Evolutionary conservation across 2,113 vertebrate species (phyloP), one percentile per base, ranked within the genome.

Genomic region (Arothron firmamentum): DNA sequence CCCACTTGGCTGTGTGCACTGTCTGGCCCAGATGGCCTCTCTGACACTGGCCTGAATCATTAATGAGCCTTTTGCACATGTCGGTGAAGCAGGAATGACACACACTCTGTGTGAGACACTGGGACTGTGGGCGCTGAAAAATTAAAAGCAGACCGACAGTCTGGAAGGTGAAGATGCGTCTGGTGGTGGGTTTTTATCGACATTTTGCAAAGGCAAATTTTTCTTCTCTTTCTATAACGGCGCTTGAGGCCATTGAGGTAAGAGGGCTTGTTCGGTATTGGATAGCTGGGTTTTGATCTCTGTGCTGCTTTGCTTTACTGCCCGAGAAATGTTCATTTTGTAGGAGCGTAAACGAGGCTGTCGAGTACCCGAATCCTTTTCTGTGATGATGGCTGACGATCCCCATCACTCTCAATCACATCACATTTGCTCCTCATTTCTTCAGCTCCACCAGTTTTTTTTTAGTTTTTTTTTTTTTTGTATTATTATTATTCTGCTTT

Each of bases 11-110:
- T 62, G 63, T 60, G 53, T 69, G 59, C 25, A 14, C 46, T 2
- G 45, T n/a, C 45, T 17, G 45, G 17, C 70, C 70, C 74, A 76
- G 74, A 65, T 72, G 77, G 72, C 78, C 73, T 67, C 69, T 79
- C 75, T 75, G 76, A 85, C 62, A 47, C 54, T 7, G 56, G 31
- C 43, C 59, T 89, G 80, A 88, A 91, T 90, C 80, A 88, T 90
- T 88, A 60, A 92, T 88, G 83, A 87, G 62, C 53, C 54, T 63
- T 82, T 67, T 67, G 65, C 79, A 72, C 86, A 74, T 80, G 74
- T 72, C 41, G 12, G 74, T 83, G 65, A 67, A 86, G 81, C 56
- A 59, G 75, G 74, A 58, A 71, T 75, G 79, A 81, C 78, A 80
- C 47, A n/a, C 56, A 48, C 67, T 57, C 75, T 79, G 59, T 51